Base-by-base conservation (phyloP, 2,888 invertebrate genomes). In the Notodonta dromedarius region DNA sequence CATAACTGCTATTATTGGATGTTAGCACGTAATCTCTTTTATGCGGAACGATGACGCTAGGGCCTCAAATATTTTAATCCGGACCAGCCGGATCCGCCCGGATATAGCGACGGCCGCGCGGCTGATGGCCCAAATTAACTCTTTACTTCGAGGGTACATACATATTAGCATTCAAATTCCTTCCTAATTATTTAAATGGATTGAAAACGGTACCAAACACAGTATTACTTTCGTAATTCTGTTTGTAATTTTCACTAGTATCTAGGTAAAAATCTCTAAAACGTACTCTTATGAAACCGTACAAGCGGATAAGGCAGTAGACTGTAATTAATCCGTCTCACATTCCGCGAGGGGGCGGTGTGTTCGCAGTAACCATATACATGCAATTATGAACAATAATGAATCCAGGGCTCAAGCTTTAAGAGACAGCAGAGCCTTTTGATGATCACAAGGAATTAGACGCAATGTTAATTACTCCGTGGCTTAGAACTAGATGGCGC, bases 61-160 rank as follows among this genome's bases (percentile, higher is more conserved):
- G 59, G 60, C 66, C 72, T 70, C 78, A 78, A 74, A 76, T 71
- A 71, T 73, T 76, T 74, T 78, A 78, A 80, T 76, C 75, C 71
- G 51, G 59, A 35, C 62, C 48, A 52, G n/a, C 58, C 59, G 54
- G 50, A 24, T 40, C 46, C 51, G 57, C 35, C 57, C 61, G 59
- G 62, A 53, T 65, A 55, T 55, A 62, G 54, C 67, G 58, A 63
- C 60, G 56, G 56, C 35, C 65, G 60, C 55, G 58, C 35, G 59
- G 61, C 60, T 57, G 57, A 66, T 61, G 67, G 58, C 66, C 70
- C 65, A 73, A 69, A 76, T 70, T 52, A 73, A 70, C 61, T 68
- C 64, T 68, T 67, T 68, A 68, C 70, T 59, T 67, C 32, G 66
- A 67, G 72, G 54, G 56, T 65, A 66, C 59, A 64, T 24, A 61